A percentile compares a stretch with the other conserved stretches of the same genome.
phyloP scores from a whole-genome alignment of 2,113 vertebrate species.

The Thunnus maccoyii region DNA sequence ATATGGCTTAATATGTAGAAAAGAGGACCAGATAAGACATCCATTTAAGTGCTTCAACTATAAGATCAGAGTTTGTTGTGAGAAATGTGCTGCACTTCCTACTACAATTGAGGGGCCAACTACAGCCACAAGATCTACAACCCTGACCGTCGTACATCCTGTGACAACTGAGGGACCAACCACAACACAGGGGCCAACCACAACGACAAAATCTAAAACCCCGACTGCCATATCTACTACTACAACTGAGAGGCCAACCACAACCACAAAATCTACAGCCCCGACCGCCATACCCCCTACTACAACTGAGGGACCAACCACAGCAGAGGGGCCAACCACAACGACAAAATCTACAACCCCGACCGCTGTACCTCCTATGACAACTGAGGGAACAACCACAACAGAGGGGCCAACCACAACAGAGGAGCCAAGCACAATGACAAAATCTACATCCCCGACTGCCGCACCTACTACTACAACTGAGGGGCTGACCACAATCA shows the following conservation, averaged over 20 bases:
- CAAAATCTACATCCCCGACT: background rate
- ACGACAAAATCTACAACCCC: background rate
- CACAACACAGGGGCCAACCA: background rate
- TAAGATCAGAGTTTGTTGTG: slow-evolving; percentile 68
- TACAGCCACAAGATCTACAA: background rate
- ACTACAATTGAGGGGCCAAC: background rate
- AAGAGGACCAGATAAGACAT: background rate
- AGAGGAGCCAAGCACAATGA: background rate
- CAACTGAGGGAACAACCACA: background rate
- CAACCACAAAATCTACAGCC: background rate
- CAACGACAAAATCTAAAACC: background rate
- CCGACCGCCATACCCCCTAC: background rate
- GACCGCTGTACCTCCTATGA: background rate
- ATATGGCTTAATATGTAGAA: slow-evolving; percentile 60
- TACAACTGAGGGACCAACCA: background rate
- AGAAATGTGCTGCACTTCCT: background rate
- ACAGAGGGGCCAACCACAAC: background rate
- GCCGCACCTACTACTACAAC: background rate
- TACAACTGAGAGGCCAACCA: background rate
- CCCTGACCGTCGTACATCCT: background rate
- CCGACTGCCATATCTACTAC: background rate
- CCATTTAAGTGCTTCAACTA: slow-evolving; percentile 60
- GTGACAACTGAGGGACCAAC: background rate
- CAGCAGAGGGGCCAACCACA: background rate
- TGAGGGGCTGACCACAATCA: background rate